These are phyloP conservation scores for Apantesis nais DNA, from an alignment of 2,888 invertebrate species.

Conservation along the genomic window DNA sequence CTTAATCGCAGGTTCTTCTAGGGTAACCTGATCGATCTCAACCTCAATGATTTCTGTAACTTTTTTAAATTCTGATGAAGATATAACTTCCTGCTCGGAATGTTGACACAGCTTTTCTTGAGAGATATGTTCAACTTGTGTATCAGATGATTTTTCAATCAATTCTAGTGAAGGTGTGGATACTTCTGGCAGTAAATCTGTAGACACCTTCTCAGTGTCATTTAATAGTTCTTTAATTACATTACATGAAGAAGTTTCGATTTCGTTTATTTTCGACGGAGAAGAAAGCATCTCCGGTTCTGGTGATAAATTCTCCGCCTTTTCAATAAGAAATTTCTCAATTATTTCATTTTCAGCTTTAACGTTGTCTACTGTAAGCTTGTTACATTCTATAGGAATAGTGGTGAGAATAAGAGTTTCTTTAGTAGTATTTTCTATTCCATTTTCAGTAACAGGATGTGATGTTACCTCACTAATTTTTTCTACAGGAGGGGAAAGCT, in stretches of 20 bases:
- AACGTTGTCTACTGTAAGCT: constrained; percentile 22
- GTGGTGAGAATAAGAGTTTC: constrained; percentile 19
- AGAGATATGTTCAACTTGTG: constrained; percentile 6
- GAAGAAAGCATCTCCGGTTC: not conserved
- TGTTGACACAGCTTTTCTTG: constrained; percentile 21
- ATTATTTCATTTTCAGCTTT: constrained; percentile 20
- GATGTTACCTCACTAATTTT: constrained; percentile 44
- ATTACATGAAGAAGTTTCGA: not conserved
- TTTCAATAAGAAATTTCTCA: constrained; percentile 16
- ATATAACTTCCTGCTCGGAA: constrained; percentile 51
- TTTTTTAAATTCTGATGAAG: constrained; percentile 45
- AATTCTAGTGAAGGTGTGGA: constrained; percentile 54
- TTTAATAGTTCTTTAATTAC: not conserved
- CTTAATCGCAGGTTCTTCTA: constrained; percentile 11
- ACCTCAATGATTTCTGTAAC: constrained; percentile 11
- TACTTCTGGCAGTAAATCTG: constrained; percentile 39
- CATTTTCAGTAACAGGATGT: constrained; percentile 23
- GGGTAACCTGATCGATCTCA: constrained; percentile 1
- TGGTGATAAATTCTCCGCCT: not conserved
- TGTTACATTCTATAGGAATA: constrained; percentile 19
- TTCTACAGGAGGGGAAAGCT: constrained; percentile 51
- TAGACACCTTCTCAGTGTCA: not conserved
- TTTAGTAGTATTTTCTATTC: constrained; percentile 21
- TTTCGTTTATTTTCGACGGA: constrained; percentile 15
- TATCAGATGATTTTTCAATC: constrained; percentile 8